These are phyloP conservation scores for Acanthopagrus latus DNA, from an alignment of 2,797 vertebrate species.

Conservation along the genomic window DNA sequence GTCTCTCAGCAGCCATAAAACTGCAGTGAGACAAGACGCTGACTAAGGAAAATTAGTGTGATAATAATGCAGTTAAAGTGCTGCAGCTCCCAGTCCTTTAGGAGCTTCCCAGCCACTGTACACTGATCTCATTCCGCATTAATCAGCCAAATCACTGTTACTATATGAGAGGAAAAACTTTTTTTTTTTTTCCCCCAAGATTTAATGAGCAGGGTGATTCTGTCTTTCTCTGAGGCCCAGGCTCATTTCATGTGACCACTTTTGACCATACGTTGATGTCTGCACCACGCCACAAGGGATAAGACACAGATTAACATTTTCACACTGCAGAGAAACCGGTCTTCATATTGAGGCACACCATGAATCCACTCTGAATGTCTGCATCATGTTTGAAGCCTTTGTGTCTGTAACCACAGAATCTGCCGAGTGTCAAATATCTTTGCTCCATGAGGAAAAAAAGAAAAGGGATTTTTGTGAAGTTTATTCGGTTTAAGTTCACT, in stretches of 20 bases:
- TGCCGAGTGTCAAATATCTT: slow-evolving; percentile 18
- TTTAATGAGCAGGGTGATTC: slow-evolving; percentile 50
- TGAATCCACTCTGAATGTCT: slow-evolving; percentile 3
- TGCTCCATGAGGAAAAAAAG: background rate
- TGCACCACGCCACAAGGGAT: slow-evolving; percentile 43
- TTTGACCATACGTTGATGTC: slow-evolving; percentile 63
- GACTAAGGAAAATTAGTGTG: slow-evolving; percentile 70
- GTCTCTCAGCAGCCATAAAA: slow-evolving; percentile 73
- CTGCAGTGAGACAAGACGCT: slow-evolving; percentile 72
- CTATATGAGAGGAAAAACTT: slow-evolving; percentile 49
- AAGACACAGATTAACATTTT: slow-evolving; percentile 45
- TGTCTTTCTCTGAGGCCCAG: slow-evolving; percentile 36
- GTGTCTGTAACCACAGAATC: slow-evolving; percentile 6
- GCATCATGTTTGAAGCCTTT: slow-evolving; percentile 22
- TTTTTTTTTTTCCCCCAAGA: slow-evolving; percentile 5
- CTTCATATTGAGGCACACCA: background rate
- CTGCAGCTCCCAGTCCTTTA: slow-evolving; percentile 56
- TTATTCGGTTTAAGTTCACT: slow-evolving; percentile 11
- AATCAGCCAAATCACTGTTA: slow-evolving; percentile 66
- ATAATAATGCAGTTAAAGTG: slow-evolving; percentile 73
- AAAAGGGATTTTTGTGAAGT: background rate
- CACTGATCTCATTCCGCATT: slow-evolving; percentile 52
- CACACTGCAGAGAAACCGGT: slow-evolving; percentile 1
- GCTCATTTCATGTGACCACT: slow-evolving; percentile 58
- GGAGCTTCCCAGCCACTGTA: slow-evolving; percentile 45